phyloP scores from a whole-genome alignment of 2,888 invertebrate genomes.

The Andrena hattorfiana region DNA sequence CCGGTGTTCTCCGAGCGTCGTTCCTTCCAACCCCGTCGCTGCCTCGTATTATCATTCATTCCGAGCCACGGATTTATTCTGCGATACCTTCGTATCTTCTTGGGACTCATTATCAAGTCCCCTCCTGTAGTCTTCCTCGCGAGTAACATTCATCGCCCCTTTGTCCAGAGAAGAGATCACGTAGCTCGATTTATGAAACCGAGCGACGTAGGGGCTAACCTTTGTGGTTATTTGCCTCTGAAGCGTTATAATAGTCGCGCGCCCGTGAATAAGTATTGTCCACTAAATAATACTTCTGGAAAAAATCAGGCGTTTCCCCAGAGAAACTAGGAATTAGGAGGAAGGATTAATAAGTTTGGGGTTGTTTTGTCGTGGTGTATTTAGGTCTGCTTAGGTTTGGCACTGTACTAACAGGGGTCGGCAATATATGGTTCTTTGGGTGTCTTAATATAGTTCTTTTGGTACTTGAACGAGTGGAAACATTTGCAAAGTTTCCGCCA shows the following conservation, averaged over 20 bases:
- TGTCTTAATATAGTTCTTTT: no score
- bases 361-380: no score
- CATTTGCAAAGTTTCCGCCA: no score
- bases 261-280: conserved; percentile 61
- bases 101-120: conserved; percentile 64
- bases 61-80: conserved; percentile 55
- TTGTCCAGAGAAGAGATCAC: conserved; percentile 52
- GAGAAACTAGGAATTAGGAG: no score
- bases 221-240: conserved; percentile 65
- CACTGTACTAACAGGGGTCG: no score
- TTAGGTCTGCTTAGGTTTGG: no score
- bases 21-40: background rate
- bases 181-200: conserved; percentile 67
- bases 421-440: no score
- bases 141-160: conserved; percentile 48
- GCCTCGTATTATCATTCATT: conserved; percentile 35
- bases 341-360: no score
- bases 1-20: conserved; percentile 26
- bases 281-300: conserved; percentile 63
- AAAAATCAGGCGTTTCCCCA: conserved; percentile 37
- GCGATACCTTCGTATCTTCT: conserved; percentile 56
- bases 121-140: conserved; percentile 16
- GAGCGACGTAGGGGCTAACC: conserved; percentile 56
- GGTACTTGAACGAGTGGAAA: no score
- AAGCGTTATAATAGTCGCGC: conserved; percentile 69